phyloP scores from a whole-genome alignment of 2,113 vertebrate species.

The Panthera uncia region DNA sequence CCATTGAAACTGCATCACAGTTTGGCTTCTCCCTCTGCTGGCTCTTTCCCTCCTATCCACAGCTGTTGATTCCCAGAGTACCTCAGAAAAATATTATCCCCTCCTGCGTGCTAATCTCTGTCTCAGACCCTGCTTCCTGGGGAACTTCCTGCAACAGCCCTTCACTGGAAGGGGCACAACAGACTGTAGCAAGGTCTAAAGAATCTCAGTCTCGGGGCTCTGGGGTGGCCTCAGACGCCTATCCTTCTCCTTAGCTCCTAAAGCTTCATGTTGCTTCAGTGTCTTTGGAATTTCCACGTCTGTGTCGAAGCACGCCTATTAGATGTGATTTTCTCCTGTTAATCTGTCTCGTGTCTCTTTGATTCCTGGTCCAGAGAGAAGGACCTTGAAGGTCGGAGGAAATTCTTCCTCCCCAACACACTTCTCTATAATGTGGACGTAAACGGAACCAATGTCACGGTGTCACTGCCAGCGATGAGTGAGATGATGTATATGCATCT shows the following conservation, averaged over 20 bases:
- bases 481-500: neutral
- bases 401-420: neutral
- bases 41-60: neutral
- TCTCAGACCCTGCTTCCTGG: no score
- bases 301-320: neutral
- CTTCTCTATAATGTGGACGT: neutral
- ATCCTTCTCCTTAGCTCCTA: neutral
- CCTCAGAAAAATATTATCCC: neutral
- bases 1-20: neutral
- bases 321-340: neutral
- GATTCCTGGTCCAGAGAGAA: neutral
- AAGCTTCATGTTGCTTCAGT: neutral
- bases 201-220: no score
- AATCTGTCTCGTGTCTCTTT: neutral
- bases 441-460: neutral
- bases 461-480: neutral
- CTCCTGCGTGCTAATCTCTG: neutral
- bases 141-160: no score
- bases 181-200: no score
- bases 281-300: neutral
- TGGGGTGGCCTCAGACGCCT: neutral
- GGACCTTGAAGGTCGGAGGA: neutral
- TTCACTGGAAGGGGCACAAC: no score
- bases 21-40: neutral
- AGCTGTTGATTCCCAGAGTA: neutral